phyloP scores from a whole-genome alignment of 2,113 vertebrate species.

The Casuarius casuarius region DNA sequence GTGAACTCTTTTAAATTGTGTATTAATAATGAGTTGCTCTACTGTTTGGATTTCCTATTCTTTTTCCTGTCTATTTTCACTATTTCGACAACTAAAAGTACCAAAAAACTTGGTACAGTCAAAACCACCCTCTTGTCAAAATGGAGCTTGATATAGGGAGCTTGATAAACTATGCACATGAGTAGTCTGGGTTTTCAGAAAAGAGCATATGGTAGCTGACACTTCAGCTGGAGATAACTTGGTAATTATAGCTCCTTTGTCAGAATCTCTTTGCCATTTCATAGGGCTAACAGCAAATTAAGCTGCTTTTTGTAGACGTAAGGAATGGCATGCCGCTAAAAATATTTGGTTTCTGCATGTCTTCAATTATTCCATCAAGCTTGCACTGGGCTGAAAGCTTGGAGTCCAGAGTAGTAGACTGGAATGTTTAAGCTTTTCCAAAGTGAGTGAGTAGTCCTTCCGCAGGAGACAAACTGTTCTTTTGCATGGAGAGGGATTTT shows the following conservation, averaged over 20 bases:
- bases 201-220: neutral
- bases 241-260: conserved; percentile 30
- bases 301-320: neutral
- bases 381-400: neutral
- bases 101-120: neutral
- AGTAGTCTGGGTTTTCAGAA: conserved; percentile 5
- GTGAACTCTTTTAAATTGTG: neutral
- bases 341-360: neutral
- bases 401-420: neutral
- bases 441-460: neutral
- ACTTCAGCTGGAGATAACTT: neutral
- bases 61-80: neutral
- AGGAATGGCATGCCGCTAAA: neutral
- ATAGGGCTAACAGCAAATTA: neutral
- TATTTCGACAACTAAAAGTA: neutral
- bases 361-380: neutral
- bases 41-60: neutral
- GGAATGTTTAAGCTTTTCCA: neutral
- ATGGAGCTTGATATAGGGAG: neutral
- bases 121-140: neutral
- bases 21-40: neutral
- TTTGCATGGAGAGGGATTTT: neutral
- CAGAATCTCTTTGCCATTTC: neutral
- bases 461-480: neutral
- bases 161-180: neutral